Evolutionary conservation across 1,140 invertebrate genomes (phyloP), one percentile per base, ranked within the genome.

Genomic region (Tribolium madens): DNA sequence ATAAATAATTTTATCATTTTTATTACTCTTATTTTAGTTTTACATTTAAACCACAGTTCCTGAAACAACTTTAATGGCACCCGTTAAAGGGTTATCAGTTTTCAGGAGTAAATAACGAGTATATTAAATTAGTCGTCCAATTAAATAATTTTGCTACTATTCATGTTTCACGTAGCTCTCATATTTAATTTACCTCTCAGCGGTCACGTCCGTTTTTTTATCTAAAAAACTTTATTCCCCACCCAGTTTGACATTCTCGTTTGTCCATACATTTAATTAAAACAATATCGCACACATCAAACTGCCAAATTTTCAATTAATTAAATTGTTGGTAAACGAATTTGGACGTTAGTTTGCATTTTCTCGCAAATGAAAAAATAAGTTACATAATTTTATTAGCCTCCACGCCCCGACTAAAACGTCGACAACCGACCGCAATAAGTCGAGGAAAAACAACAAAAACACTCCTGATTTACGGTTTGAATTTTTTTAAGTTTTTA

Each of bases 331-430:
- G 3, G 14, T n/a, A 13, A 64, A 64, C 26, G 26, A 36, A 3
- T 64, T 10, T n/a, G 26, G 57, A 64, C 57, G 26, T 31, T 33
- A 6, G 57, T 64, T 64, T 33, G n/a, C 21, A n/a, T 33, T 31
- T 12, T 64, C 57, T 12, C 31, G 3, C n/a, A 33, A 64, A 33
- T 31, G 36, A 57, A 57, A 57, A 57, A 18, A 18, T 57, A 64
- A 64, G 1, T 64, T 33, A 21, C 52, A 64, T 64, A 64, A 64
- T 31, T 64, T 64, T 64, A 64, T 64, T 64, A 64, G 21, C 12
- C 3, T 12, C 21, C 57, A 57, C 17, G 18, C 21, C 57, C 1
- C 57, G 57, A 36, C 33, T 7, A 36, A 36, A 31, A 31, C 26
- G 26, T 31, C 26, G 26, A 31, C 26, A 31, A 36, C 9, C 36